Evolutionary conservation across 1,140 invertebrate genomes (phyloP), one percentile per base, ranked within the genome.

Genomic region (Panulirus ornatus): DNA sequence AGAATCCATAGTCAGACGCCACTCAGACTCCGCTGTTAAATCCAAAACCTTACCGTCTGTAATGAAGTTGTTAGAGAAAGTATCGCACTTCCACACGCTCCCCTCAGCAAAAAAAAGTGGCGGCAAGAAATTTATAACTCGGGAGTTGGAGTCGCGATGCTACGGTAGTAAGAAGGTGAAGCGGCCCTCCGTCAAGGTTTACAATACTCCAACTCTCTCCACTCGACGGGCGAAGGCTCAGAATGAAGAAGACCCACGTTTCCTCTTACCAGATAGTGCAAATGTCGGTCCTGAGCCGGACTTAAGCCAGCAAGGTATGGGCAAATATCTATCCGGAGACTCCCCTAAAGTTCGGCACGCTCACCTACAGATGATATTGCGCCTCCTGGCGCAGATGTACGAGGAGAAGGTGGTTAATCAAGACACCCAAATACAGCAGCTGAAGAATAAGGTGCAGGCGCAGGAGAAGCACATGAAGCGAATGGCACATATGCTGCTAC

Each of bases 381-480:
- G 88, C 30, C 88, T 92, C 34, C 70, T 92, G 66, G 78, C 91
- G 6, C 88, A 90, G 30, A 79, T 92, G 19, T 92, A 92, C 66
- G 83, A 92, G 47, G 91, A 92, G 22, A 92, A 92, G 75, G 85
- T 92, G 30, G 84, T 71, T 38, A 84, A 58, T 34, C 91, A 92
- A 51, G 91, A 92, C 51, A 88, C 91, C 5, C 88, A 92, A 38
- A 90, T 92, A 27, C 42, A 90, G 47, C 42, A 34, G 14, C 78
- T 92, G 2, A 92, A 92, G 70, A 70, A 54, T 8, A 90, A 84
- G 40, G 58, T 92, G 2, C 88, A 87, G 58, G 84, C 84, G 5
- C 91, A 92, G n/a, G 91, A 92, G n/a, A 92, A 92, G 58, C 81
- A 90, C 5, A 71, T 92, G n/a, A 90, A 90, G 73, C 84, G 90